Conservation (phyloP, 2,888 invertebrate species). For the Gibbula magus region DNA sequence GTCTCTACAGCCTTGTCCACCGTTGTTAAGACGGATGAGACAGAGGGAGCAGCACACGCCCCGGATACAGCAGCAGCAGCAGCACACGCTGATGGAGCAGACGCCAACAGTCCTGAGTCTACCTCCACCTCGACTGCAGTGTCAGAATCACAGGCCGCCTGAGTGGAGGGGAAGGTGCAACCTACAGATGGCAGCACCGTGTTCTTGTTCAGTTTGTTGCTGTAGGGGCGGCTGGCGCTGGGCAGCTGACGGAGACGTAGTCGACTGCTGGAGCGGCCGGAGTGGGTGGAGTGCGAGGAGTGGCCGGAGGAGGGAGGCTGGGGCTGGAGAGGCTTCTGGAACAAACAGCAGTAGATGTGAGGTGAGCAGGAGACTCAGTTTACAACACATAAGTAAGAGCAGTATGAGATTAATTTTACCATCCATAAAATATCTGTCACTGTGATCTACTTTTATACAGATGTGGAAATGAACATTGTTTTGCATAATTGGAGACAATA, state of each 20-base stretch:
- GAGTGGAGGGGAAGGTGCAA: conserved; percentile 46
- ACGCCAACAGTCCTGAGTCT: conserved; percentile 29
- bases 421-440: too few relatives aligned
- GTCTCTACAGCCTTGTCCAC: conserved; percentile 28
- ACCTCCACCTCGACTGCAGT: conserved; percentile 27
- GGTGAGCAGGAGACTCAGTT: too few relatives aligned
- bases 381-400: too few relatives aligned
- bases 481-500: too few relatives aligned
- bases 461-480: too few relatives aligned
- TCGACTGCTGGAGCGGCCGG: conserved; percentile 49
- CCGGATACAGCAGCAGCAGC: conserved; percentile 34
- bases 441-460: too few relatives aligned
- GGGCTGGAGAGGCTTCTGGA: conserved; percentile 2
- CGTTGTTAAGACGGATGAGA: conserved; percentile 33
- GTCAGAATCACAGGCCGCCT: conserved; percentile 16
- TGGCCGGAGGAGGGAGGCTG: conserved; percentile 52
- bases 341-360: too few relatives aligned
- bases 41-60: conserved; percentile 47
- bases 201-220: conserved; percentile 66
- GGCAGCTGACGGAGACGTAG: conserved; percentile 58
- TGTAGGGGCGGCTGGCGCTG: conserved; percentile 54
- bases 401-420: too few relatives aligned
- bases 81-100: conserved; percentile 42
- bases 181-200: conserved; percentile 72
- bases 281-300: conserved; percentile 48